Percentiles rank a stretch among this genome's conserved stretches.
Evolutionary conservation across 2,888 invertebrate genomes (phyloP).

Genomic region (Callinectes sapidus): DNA sequence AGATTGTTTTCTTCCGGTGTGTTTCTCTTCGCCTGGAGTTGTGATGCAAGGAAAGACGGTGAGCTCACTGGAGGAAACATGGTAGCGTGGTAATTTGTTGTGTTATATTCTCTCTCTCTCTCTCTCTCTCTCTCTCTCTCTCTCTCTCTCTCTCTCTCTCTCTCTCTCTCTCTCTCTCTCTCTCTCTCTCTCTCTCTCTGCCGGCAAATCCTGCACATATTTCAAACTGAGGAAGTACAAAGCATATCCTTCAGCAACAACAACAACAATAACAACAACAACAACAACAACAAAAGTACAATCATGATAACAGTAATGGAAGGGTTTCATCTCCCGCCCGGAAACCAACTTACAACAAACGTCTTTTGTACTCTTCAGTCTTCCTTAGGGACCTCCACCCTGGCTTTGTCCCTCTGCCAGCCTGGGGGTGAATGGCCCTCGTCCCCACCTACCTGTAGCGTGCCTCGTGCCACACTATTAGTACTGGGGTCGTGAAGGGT

Average conservation of each 20-base stretch:
- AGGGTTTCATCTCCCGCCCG: slow-evolving; percentile 12
- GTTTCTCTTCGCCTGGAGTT: neutral
- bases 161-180: neutral
- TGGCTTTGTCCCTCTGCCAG: neutral
- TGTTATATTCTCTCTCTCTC: neutral
- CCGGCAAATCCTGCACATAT: neutral
- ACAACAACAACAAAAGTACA: neutral
- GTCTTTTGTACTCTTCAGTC: slow-evolving; percentile 1
- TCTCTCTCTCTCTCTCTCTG: neutral
- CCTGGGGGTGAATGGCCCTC: slow-evolving; percentile 14
- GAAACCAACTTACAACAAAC: neutral
- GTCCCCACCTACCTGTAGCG: neutral
- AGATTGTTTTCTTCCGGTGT: neutral
- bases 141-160: neutral
- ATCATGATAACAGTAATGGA: neutral
- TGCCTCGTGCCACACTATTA: neutral
- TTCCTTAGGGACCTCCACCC: no score
- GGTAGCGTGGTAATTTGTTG: neutral
- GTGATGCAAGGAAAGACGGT: neutral
- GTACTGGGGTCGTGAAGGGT: neutral
- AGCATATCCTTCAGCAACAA: neutral
- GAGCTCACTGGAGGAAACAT: neutral
- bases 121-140: neutral
- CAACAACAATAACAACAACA: neutral
- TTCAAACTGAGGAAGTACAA: neutral